A percentile compares a stretch with the other conserved stretches of the same genome.
Conservation (phyloP, 2,797 vertebrate genomes). For the Peromyscus attwateri region DNA sequence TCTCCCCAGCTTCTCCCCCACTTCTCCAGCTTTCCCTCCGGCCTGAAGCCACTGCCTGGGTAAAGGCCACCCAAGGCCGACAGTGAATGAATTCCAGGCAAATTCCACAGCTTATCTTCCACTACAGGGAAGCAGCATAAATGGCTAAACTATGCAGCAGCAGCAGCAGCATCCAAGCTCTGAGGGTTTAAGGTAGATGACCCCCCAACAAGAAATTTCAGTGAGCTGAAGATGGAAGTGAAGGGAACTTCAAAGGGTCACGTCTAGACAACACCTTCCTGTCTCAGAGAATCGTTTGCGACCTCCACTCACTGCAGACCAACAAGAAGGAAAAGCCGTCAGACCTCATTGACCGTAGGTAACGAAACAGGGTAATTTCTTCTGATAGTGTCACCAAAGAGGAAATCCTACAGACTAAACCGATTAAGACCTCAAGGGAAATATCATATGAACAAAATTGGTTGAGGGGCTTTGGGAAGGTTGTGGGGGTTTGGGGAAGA, state of each 20-base stretch:
- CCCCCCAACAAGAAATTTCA: constrained; percentile 44
- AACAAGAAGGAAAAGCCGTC: constrained; percentile 87
- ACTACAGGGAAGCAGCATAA: constrained; percentile 56
- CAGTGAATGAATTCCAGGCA: constrained; percentile 74
- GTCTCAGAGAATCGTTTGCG: constrained; percentile 79
- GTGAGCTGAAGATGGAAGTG: constrained; percentile 78
- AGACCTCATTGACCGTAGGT: constrained; percentile 88
- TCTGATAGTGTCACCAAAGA: constrained; percentile 91
- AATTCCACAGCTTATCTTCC: constrained; percentile 70
- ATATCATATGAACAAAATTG: constrained; percentile 80
- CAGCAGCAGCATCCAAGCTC: not conserved
- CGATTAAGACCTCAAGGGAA: constrained; percentile 89
- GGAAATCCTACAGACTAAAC: constrained; percentile 93
- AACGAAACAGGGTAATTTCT: constrained; percentile 89
- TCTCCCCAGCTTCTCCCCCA: not conserved
- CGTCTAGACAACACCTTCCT: constrained; percentile 90
- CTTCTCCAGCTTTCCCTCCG: not conserved
- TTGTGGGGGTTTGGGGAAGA: not conserved
- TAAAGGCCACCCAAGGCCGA: constrained; percentile 72
- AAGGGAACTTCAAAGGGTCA: constrained; percentile 88
- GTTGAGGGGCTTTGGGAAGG: constrained; percentile 27
- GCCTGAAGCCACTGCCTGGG: constrained; percentile 42
- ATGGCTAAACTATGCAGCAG: constrained; percentile 43
- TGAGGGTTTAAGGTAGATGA: not conserved
- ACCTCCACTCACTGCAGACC: constrained; percentile 72